Evolutionary conservation across 1,140 invertebrate genomes (phyloP), one percentile per base, ranked within the genome.

Genomic region (Scylla paramamosain): DNA sequence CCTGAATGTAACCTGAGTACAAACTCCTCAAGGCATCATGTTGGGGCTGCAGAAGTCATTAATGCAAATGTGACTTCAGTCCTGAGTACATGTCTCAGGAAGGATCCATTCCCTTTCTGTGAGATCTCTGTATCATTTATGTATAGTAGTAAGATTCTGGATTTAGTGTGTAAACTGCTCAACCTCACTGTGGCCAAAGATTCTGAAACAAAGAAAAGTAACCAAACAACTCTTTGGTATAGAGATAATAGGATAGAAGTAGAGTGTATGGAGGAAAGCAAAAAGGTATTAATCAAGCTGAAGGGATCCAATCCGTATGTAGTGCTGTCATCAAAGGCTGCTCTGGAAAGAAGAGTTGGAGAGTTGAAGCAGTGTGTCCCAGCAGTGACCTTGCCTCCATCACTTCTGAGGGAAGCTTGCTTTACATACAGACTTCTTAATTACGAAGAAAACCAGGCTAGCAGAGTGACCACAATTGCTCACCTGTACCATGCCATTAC

Each of bases 291-390:
- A 16, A 12, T 91, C 28, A 32, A 59, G 0, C 28, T 91, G 16
- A 46, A 91, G 29, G 32, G 90, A 39, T 28, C 52, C 12, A 91
- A 91, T 39, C 32, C 90, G 16, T 77, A 14, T 28, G 29, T 91
- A 25, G 90, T 91, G 28, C 52, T 91, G n/a, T 91, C 90, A 77
- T 32, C 67, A 91, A 91, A 77, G 48, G 52, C 90, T 28, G 52
- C 59, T 28, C 25, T 91, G 77, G 52, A 91, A 77, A 91, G 52
- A 28, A 91, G 52, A 39, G 52, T 91, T 29, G 25, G 0, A 32
- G 59, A 91, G 25, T 48, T 91, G 25, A 39, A 39, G 25, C 29
- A 39, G 48, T 8, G 16, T 7, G 31, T 46, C 25, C 4, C 14
- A 25, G 7, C 28, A 91, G 90, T 91, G 90, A 91, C 90, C 20